Evolutionary conservation across 2,888 invertebrate species (phyloP).

Genomic region (Thera obeliscata): DNA sequence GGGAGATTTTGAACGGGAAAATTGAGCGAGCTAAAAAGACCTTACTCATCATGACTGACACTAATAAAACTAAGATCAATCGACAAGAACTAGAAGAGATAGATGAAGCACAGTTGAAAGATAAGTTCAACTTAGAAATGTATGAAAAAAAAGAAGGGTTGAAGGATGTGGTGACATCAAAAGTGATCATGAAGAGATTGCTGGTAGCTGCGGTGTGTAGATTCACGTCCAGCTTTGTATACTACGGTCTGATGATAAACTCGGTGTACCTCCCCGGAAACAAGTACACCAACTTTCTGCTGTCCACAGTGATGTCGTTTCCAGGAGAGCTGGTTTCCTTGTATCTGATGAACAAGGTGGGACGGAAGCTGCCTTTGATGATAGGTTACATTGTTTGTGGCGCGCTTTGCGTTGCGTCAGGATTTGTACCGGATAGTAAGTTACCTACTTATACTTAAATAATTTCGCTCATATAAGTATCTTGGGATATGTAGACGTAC

Average conservation of each 20-base stretch:
- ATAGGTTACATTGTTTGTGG: constrained; percentile 62
- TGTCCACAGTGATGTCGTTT: constrained; percentile 70
- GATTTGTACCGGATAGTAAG: constrained; percentile 63
- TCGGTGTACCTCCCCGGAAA: constrained; percentile 71
- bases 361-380: constrained; percentile 64
- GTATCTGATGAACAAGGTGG: constrained; percentile 69
- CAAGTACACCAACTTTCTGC: constrained; percentile 69
- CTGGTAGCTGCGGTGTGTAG: constrained; percentile 55
- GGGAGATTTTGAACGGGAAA: constrained; percentile 69
- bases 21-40: constrained; percentile 59
- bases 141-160: constrained; percentile 59
- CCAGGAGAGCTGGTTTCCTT: constrained; percentile 69
- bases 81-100: constrained; percentile 55
- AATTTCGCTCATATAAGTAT: no score
- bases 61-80: constrained; percentile 62
- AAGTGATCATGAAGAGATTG: constrained; percentile 60
- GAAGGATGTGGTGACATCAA: constrained; percentile 58
- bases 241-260: constrained; percentile 70
- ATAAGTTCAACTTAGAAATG: constrained; percentile 60
- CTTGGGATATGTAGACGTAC: no score
- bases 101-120: constrained; percentile 55
- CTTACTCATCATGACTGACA: constrained; percentile 55
- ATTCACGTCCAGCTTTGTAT: constrained; percentile 68
- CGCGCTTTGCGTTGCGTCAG: constrained; percentile 56
- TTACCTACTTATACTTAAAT: constrained; percentile 17